A percentile compares a stretch with the other conserved stretches of the same genome.
Conservation (phyloP, 2,888 invertebrate species). For the Actias luna region DNA sequence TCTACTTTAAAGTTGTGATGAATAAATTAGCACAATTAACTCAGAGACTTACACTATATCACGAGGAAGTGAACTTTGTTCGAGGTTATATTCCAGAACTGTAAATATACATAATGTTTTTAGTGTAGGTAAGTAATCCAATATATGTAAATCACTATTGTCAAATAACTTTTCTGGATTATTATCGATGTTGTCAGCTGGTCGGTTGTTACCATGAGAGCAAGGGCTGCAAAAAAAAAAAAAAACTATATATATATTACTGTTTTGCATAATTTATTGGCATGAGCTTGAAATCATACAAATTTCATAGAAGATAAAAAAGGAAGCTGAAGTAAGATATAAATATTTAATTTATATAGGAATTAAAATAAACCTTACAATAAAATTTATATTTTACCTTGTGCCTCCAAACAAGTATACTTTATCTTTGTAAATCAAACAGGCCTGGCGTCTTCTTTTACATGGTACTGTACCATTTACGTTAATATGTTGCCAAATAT, state of each 20-base stretch:
- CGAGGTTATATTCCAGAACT: slow-evolving; percentile 84
- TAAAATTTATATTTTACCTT: slow-evolving; percentile 79
- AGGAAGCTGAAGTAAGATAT: too few relatives aligned
- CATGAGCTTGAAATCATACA: background rate
- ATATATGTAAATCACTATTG: slow-evolving; percentile 90
- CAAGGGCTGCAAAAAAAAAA: slow-evolving; percentile 47
- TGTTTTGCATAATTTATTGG: slow-evolving; percentile 1
- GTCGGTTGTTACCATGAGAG: slow-evolving; percentile 34
- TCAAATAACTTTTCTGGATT: slow-evolving; percentile 84
- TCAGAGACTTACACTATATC: slow-evolving; percentile 81
- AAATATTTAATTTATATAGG: too few relatives aligned
- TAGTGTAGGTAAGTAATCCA: slow-evolving; percentile 89
- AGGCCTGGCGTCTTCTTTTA: slow-evolving; percentile 89
- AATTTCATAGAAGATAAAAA: background rate
- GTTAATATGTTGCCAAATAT: slow-evolving; percentile 83
- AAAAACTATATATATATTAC: slow-evolving; percentile 13
- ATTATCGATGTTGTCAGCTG: slow-evolving; percentile 45
- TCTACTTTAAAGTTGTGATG: background rate
- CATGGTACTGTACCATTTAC: slow-evolving; percentile 83
- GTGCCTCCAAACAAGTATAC: slow-evolving; percentile 96
- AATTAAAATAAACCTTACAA: too few relatives aligned
- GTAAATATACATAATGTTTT: slow-evolving; percentile 87
- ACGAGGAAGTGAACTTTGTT: slow-evolving; percentile 83
- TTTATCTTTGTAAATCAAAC: slow-evolving; percentile 86
- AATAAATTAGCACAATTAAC: background rate